Evolutionary conservation across 2,113 vertebrate genomes (phyloP).

Genomic region (Dolichotis patagonum): DNA sequence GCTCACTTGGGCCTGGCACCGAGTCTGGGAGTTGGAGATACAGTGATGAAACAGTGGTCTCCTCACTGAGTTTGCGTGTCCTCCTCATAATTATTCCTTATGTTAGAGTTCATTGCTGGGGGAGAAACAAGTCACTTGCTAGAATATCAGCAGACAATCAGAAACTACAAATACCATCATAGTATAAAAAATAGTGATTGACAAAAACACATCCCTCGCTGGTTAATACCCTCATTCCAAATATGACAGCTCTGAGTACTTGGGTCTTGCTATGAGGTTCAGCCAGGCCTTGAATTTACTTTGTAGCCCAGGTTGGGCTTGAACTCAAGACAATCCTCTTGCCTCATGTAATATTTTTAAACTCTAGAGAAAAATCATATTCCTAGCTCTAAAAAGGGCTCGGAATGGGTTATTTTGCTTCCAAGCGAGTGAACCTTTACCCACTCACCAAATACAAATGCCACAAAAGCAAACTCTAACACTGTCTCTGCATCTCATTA

Average conservation of each 20-base stretch:
- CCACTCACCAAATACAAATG: neutral
- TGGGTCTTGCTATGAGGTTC: neutral
- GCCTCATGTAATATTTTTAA: neutral
- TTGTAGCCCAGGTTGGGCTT: neutral
- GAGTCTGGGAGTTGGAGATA: neutral
- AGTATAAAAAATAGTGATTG: neutral
- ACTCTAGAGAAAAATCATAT: neutral
- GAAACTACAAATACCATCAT: neutral
- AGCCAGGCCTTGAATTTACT: neutral
- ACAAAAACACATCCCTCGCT: neutral
- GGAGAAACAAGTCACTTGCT: neutral
- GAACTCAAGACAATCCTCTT: neutral
- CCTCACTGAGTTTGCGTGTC: neutral
- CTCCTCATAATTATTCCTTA: neutral
- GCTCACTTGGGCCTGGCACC: neutral
- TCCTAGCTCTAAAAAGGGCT: neutral
- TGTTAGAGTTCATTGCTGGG: neutral
- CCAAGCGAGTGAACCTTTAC: neutral
- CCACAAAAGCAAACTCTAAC: neutral
- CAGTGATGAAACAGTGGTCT: neutral
- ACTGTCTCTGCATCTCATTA: neutral
- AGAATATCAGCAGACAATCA: neutral
- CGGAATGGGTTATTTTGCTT: neutral
- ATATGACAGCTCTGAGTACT: neutral
- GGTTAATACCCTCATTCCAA: slow-evolving; percentile 11